Percentiles rank a stretch among this genome's conserved stretches.
Evolutionary conservation across 2,797 vertebrate genomes (phyloP).

Genomic region (Lithobates pipiens): DNA sequence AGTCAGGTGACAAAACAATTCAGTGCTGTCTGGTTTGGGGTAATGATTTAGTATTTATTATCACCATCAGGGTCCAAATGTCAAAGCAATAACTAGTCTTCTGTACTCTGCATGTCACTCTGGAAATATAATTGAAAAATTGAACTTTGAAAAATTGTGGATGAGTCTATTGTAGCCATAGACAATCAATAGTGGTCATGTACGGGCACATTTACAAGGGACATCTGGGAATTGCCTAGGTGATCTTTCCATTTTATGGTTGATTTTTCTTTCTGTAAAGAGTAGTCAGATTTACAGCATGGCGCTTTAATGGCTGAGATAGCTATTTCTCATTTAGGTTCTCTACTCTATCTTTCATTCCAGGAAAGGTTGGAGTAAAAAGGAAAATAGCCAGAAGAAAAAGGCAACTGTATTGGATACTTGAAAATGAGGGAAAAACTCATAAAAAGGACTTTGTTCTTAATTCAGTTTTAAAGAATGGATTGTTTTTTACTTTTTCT

Average conservation of each 20-base stretch:
- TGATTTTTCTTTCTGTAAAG: conserved; percentile 47
- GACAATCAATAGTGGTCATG: conserved; percentile 69
- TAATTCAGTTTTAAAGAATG: too few species aligned
- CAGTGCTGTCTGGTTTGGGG: conserved; percentile 14
- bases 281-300: conserved; percentile 21
- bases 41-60: conserved; percentile 65
- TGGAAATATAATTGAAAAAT: conserved; percentile 74
- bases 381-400: background rate
- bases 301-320: conserved; percentile 1
- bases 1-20: background rate
- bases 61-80: conserved; percentile 63
- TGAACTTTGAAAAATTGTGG: conserved; percentile 69
- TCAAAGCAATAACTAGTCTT: conserved; percentile 63
- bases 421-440: background rate
- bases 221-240: conserved; percentile 43
- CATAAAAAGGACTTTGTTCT: too few species aligned
- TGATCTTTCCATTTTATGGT: conserved; percentile 39
- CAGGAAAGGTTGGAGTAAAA: background rate
- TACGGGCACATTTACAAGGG: conserved; percentile 60
- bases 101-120: conserved; percentile 67
- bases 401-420: background rate
- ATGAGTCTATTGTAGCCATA: conserved; percentile 69
- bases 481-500: too few species aligned
- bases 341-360: conserved; percentile 7
- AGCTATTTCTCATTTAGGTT: conserved; percentile 32